Evolutionary conservation across 1,140 invertebrate genomes (phyloP).

Genomic region (Megalopta genalis): DNA sequence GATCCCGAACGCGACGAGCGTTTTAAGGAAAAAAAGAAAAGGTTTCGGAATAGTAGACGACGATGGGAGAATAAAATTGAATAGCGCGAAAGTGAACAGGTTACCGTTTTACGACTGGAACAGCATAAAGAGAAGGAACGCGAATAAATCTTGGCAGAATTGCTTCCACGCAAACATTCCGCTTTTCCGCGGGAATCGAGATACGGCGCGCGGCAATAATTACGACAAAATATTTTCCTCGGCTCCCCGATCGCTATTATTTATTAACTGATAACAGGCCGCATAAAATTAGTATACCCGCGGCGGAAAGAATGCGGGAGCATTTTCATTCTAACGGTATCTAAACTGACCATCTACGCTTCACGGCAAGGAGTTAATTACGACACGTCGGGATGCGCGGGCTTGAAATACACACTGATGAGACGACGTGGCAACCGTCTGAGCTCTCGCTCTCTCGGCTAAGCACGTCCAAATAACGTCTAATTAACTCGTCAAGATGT

Average conservation of each 20-base stretch:
- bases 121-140: not conserved
- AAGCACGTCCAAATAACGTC: conserved; percentile 34
- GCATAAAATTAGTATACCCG: not conserved
- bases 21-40: no score
- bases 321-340: conserved; percentile 6
- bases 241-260: not conserved
- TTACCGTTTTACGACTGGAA: not conserved
- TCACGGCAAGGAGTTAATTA: not conserved
- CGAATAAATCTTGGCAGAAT: not conserved
- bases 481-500: conserved; percentile 66
- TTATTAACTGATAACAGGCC: not conserved
- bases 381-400: not conserved
- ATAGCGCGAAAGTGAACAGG: not conserved
- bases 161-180: not conserved
- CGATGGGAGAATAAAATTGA: not conserved
- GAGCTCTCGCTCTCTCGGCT: not conserved
- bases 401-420: conserved; percentile 2
- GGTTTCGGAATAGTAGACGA: no score
- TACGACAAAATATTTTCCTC: not conserved
- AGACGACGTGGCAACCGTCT: conserved; percentile 11
- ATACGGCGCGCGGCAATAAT: not conserved
- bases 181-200: not conserved
- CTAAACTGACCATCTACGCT: not conserved
- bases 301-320: not conserved
- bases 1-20: no score